Evolutionary conservation across 2,888 invertebrate genomes (phyloP).

Genomic region (Caenorhabditis afra): DNA sequence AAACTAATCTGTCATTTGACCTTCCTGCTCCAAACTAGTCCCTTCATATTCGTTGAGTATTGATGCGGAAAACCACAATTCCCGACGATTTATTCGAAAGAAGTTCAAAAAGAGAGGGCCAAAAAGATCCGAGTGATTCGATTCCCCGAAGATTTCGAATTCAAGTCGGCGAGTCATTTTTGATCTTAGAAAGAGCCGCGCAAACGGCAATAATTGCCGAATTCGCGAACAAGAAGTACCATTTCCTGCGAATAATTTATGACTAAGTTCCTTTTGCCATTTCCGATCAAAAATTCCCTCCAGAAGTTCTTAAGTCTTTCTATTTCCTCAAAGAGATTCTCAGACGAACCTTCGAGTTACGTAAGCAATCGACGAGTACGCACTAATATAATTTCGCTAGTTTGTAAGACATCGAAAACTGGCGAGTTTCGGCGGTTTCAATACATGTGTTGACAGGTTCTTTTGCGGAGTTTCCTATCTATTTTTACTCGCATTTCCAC

Average conservation of each 20-base stretch:
- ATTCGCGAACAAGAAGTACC: conserved; percentile 25
- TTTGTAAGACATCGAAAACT: conserved; percentile 50
- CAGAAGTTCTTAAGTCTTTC: not conserved
- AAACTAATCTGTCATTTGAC: conserved; percentile 32
- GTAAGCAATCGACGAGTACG: conserved; percentile 23
- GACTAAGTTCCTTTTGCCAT: conserved; percentile 5
- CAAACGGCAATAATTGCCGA: conserved; percentile 22
- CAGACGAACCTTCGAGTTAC: conserved; percentile 38
- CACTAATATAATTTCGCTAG: conserved; percentile 41
- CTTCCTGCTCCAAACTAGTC: not conserved
- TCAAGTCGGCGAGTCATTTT: conserved; percentile 23
- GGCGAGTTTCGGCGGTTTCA: not conserved
- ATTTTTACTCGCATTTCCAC: conserved; percentile 31
- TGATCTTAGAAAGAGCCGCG: conserved; percentile 22
- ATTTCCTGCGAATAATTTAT: conserved; percentile 40
- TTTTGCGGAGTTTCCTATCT: conserved; percentile 29
- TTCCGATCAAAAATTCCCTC: conserved; percentile 3
- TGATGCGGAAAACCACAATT: too few relatives aligned
- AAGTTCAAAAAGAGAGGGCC: too few relatives aligned
- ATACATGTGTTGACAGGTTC: conserved; percentile 54
- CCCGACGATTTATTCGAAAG: too few relatives aligned
- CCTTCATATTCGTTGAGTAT: too few relatives aligned
- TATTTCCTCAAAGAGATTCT: conserved; percentile 9
- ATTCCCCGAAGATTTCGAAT: conserved; percentile 23
- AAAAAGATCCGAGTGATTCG: too few relatives aligned